phyloP scores from a whole-genome alignment of 2,113 vertebrate genomes.

The Peromyscus leucopus region DNA sequence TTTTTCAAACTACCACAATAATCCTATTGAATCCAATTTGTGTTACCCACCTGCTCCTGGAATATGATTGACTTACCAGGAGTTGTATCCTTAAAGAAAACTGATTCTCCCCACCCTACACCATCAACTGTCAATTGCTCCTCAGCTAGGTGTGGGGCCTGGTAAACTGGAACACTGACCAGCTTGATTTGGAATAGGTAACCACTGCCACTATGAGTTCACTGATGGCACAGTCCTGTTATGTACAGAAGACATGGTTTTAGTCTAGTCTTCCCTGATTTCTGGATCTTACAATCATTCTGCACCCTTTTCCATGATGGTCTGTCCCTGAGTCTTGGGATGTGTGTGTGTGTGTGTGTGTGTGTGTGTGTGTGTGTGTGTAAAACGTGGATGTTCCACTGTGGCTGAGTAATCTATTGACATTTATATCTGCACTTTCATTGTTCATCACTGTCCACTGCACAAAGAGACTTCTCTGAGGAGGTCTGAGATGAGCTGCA shows the following conservation, averaged over 20 bases:
- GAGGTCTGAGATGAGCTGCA: not conserved
- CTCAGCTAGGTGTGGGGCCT: not conserved
- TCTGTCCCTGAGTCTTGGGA: not conserved
- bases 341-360: no score
- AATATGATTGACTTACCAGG: not conserved
- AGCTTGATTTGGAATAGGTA: not conserved
- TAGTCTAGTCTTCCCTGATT: not conserved
- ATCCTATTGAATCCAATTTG: no score
- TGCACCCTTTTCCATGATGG: not conserved
- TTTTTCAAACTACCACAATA: no score
- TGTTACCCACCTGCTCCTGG: no score
- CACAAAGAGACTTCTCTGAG: not conserved
- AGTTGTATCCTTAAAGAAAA: not conserved
- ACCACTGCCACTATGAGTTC: not conserved
- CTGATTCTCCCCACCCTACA: not conserved
- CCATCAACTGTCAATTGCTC: not conserved
- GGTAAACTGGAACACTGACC: not conserved
- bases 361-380: not conserved
- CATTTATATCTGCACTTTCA: not conserved
- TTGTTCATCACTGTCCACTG: not conserved
- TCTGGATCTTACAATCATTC: not conserved
- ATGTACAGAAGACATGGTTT: not conserved
- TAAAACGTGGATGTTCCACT: not conserved
- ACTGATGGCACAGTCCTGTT: not conserved
- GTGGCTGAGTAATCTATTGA: not conserved